phyloP scores from a whole-genome alignment of 2,113 vertebrate species.

The Coregonus clupeaformis region DNA sequence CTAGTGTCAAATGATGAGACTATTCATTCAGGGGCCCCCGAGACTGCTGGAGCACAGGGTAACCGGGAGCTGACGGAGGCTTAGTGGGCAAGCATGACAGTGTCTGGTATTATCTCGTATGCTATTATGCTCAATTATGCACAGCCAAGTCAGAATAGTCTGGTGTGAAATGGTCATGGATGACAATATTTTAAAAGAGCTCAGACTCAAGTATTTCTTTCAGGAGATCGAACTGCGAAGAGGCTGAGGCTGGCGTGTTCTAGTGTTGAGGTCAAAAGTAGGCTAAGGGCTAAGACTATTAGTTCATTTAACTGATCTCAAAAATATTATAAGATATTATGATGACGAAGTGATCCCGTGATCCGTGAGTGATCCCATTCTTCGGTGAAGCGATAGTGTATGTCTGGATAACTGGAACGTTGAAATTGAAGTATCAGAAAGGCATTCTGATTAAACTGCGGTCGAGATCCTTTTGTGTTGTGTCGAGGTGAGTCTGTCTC shows the following conservation, averaged over 20 bases:
- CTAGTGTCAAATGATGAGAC: background rate
- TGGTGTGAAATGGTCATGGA: background rate
- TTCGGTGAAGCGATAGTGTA: no score
- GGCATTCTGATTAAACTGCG: conserved; percentile 35
- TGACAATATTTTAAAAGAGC: background rate
- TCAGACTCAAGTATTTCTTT: conserved; percentile 31
- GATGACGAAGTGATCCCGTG: no score
- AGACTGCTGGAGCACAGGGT: conserved; percentile 77
- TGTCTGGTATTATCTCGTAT: background rate
- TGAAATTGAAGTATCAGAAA: no score
- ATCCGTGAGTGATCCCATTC: no score
- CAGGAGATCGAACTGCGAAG: conserved; percentile 84
- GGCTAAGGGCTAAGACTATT: conserved; percentile 81
- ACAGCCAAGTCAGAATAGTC: background rate
- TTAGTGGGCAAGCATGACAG: conserved; percentile 56
- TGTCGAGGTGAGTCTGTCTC: background rate
- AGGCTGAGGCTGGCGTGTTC: conserved; percentile 73
- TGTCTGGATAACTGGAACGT: conserved; percentile 75
- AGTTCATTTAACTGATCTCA: no score
- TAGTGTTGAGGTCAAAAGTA: conserved; percentile 80
- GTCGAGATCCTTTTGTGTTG: background rate
- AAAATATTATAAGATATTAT: no score
- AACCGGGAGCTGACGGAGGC: conserved; percentile 79
- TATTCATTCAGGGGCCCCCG: conserved; percentile 72
- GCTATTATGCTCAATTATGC: background rate